Evolutionary conservation across 2,888 invertebrate genomes (phyloP), one percentile per base, ranked within the genome.

Genomic region (Tetragnatha montana): DNA sequence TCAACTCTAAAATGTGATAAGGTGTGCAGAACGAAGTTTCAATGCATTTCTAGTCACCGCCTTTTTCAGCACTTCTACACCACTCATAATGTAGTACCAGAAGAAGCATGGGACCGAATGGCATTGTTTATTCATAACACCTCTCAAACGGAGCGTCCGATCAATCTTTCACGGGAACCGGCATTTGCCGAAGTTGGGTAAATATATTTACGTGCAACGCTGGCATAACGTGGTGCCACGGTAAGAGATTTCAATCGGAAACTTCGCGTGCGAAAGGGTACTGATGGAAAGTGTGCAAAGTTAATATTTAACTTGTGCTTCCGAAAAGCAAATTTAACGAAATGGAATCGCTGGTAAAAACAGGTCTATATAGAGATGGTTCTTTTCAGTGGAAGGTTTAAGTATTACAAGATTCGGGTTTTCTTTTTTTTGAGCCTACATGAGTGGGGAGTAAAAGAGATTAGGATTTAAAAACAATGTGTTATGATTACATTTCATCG

Each of bases 51-150:
- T 35, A 35, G 35, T 35, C 35, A 35, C 35, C 4, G 35, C 35
- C 35, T 35, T 35, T 35, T 35, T 35, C 35, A 35, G 35, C 35
- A 35, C 35, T 35, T 35, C 35, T 35, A 35, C 35, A 35, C 35
- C 35, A 35, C 35, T 35, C 35, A 35, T 35, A 35, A 35, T 35
- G 35, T 35, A 35, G 35, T 35, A 35, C 35, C 35, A 35, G 35
- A 35, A 35, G 35, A 35, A 4, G 35, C 35, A 35, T 2, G 35
- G 35, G 35, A 35, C 35, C 35, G 35, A 6, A 10, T 10, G 6
- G 60, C 60, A 60, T 60, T 60, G 60, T 60, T 60, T 60, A 60
- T 60, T 60, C 60, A 60, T 60, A 60, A 60, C 60, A 60, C 60
- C 60, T 60, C 17, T 60, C 60, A 60, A 60, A 60, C 10, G 60